Conservation (phyloP, 2,888 invertebrate genomes). For the Meloe dianella region DNA sequence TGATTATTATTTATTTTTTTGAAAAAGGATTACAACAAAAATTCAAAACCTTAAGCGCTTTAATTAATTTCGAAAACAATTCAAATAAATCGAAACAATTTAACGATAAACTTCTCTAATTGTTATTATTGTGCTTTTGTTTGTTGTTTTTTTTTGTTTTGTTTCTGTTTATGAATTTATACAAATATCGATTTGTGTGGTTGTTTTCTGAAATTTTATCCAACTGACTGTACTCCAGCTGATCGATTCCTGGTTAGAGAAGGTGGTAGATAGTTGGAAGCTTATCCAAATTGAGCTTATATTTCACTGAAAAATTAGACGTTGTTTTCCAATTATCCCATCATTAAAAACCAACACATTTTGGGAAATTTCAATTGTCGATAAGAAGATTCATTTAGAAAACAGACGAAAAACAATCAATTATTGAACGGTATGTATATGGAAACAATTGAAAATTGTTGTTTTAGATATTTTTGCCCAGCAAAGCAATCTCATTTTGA, state of each 20-base stretch:
- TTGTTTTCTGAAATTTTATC: constrained; percentile 36
- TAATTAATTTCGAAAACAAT: too few relatives aligned
- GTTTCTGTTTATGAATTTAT: too few relatives aligned
- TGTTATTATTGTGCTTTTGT: not conserved
- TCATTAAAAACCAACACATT: not conserved
- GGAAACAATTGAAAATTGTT: not conserved
- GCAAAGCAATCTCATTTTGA: not conserved
- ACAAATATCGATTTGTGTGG: constrained; percentile 39
- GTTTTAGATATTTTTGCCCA: not conserved
- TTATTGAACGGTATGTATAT: constrained; percentile 3
- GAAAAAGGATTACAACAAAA: too few relatives aligned
- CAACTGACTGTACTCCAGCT: constrained; percentile 54
- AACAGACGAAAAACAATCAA: not conserved
- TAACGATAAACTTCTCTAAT: not conserved
- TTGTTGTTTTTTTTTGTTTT: too few relatives aligned
- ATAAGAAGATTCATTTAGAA: not conserved
- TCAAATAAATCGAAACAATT: too few relatives aligned
- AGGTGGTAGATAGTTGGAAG: constrained; percentile 40
- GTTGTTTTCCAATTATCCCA: not conserved
- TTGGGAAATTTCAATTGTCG: not conserved
- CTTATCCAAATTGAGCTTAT: not conserved
- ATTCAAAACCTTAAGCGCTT: too few relatives aligned
- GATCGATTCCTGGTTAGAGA: constrained; percentile 52
- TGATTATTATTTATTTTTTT: too few relatives aligned
- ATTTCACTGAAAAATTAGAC: not conserved